phyloP scores from a whole-genome alignment of 2,888 invertebrate genomes.

The Noctua janthina region DNA sequence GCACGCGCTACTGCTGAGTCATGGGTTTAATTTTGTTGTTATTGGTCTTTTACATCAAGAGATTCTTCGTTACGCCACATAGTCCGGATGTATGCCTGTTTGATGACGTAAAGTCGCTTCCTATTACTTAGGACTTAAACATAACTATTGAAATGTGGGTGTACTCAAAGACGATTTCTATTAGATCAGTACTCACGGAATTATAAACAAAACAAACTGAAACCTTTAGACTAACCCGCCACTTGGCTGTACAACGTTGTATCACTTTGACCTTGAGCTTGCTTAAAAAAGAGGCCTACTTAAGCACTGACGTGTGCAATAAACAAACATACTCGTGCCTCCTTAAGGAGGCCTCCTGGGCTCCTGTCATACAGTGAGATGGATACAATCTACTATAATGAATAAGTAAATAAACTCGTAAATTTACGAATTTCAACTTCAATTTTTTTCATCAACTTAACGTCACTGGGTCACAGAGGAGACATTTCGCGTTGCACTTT shows the following conservation, averaged over 20 bases:
- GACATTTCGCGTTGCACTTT: slow-evolving; percentile 19
- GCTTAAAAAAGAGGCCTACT: not conserved
- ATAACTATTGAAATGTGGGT: not conserved
- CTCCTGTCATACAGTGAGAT: not conserved
- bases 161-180: not conserved
- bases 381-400: not conserved
- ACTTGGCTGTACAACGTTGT: not conserved
- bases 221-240: not conserved
- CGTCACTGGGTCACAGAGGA: not conserved
- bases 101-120: not conserved
- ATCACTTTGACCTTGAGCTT: not conserved
- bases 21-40: not conserved
- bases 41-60: not conserved
- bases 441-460: not conserved
- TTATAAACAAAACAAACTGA: not conserved
- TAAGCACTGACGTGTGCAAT: not conserved
- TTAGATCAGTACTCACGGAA: not conserved
- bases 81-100: not conserved
- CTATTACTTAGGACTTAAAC: not conserved
- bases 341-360: too few species aligned
- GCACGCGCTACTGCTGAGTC: not conserved
- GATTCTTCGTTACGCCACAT: not conserved
- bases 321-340: not conserved
- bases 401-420: not conserved
- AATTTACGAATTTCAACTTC: not conserved